These are phyloP conservation scores for Sterrhoptilus dennistouni DNA, from an alignment of 2,113 vertebrate genomes.

Conservation along the genomic window DNA sequence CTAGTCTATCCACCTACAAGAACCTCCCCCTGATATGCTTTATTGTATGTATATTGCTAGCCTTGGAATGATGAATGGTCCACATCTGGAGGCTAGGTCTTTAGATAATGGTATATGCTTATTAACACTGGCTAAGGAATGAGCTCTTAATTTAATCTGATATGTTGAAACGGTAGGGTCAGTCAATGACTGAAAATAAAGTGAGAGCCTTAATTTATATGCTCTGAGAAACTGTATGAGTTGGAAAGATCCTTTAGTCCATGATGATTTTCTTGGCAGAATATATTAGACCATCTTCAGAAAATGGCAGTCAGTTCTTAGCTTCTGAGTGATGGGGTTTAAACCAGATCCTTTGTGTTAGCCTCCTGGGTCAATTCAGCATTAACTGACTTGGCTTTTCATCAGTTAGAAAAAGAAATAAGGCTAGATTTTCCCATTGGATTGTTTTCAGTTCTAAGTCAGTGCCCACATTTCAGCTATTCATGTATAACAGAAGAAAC, in stretches of 20 bases:
- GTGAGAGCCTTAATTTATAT: background rate
- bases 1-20: background rate
- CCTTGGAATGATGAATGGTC: background rate
- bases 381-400: conserved; percentile 42
- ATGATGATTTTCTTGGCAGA: conserved; percentile 50
- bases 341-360: conserved; percentile 32
- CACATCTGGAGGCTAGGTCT: conserved; percentile 34
- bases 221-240: background rate
- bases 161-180: background rate
- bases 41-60: background rate
- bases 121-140: background rate
- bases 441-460: conserved; percentile 6
- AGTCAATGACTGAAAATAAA: conserved; percentile 20
- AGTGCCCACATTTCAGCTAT: background rate
- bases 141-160: background rate
- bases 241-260: background rate
- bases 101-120: background rate
- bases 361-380: conserved; percentile 32
- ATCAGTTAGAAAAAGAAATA: conserved; percentile 37
- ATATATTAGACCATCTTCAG: conserved; percentile 43
- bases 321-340: conserved; percentile 45
- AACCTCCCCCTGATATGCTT: background rate
- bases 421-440: conserved; percentile 18
- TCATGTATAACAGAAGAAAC: conserved; percentile 7
- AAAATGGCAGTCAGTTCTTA: conserved; percentile 42